Base-by-base conservation (phyloP, 2,113 vertebrate genomes). In the Poeciliopsis retropinna region DNA sequence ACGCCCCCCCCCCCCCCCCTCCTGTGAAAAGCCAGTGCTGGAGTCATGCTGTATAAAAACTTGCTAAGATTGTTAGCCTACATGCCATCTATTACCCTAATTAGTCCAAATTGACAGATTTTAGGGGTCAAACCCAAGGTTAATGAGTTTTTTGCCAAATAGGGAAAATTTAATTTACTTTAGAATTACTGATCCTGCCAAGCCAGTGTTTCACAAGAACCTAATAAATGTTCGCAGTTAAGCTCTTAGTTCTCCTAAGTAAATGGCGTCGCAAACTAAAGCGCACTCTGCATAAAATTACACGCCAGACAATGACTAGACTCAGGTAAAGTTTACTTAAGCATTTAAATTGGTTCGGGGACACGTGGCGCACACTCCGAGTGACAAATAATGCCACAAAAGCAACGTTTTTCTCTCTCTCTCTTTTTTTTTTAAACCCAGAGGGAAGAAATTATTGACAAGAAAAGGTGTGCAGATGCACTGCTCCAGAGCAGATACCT, bases 141-240 rank as follows among this genome's bases (percentile, higher is more conserved):
- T 82, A 86, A 74, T 83, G 54, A 83, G 62, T 70, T 68, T 39
- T 47, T 15, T 51, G 25, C 60, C 67, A 51, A 85, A 75, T 30
- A 27, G 37, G 32, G 57, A 57, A 74, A 73, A 84, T 87, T 34
- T 27, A 70, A 80, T 84, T 84, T 77, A 80, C 76, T 80, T 79
- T 70, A 73, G 34, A 32, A 65, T 44, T 39, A 34, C 63, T 67
- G 71, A 41, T 54, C 30, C 54, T 70, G 67, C 60, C 41, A 76
- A 70, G 74, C 51, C 74, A 72, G 74, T 76, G 74, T 80, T 80
- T 70, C 34, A 47, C 41, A 85, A 41, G 60, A 83, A 73, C 72
- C n/a, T 54, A 72, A 54, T 34, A 34, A 60, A 11, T 37, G 74
- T 72, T 81, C 70, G 78, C 80, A 72, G 75, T 81, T 64, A 34